Evolutionary conservation across 2,888 invertebrate genomes (phyloP), one percentile per base, ranked within the genome.

Genomic region (Pasiphila rectangulata): DNA sequence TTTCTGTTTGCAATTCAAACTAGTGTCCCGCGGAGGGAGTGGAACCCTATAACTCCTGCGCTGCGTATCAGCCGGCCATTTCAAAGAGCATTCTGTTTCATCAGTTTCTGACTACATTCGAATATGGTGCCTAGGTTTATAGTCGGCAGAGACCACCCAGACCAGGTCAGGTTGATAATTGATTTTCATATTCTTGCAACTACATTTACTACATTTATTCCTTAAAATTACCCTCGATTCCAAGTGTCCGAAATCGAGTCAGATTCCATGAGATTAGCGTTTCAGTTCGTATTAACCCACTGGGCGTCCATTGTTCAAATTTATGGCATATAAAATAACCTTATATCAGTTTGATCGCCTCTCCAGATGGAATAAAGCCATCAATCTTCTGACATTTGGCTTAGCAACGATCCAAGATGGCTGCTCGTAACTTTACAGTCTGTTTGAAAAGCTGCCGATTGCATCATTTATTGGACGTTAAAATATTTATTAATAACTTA

Each of bases 301-400:
- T 42, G 34, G 20, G 23, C 9, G 12, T 5, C 32, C 45, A 51
- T 46, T 54, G 51, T 51, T 51, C 13, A 38, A 37, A 48, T 54
- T 46, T 23, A 54, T 44, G 23, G 39, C 35, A 23, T 36, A 54
- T 51, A 43, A 51, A 51, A 51, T 39, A 10, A 12, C 27, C 32
- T 42, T 54, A 37, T 51, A 51, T 12, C 30, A 40, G 40, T 21
- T 51, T 48, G 10, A 51, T 43, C 23, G 36, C 10, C 51, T 34
- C 51, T 48, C 45, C 54, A 54, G 51, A 51, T 51, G 42, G 40
- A 50, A 17, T 48, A 29, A 30, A n/a, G n/a, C 34, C 21, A 49
- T 49, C 16, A 40, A 36, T 45, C 40, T 41, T 4, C 9, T 12
- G 37, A 34, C 40, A 45, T 24, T 27, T 38, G 44, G 38, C 24